Evolutionary conservation across 2,888 invertebrate species (phyloP), one percentile per base, ranked within the genome.

Genomic region (Drosophila flavopinicola): DNA sequence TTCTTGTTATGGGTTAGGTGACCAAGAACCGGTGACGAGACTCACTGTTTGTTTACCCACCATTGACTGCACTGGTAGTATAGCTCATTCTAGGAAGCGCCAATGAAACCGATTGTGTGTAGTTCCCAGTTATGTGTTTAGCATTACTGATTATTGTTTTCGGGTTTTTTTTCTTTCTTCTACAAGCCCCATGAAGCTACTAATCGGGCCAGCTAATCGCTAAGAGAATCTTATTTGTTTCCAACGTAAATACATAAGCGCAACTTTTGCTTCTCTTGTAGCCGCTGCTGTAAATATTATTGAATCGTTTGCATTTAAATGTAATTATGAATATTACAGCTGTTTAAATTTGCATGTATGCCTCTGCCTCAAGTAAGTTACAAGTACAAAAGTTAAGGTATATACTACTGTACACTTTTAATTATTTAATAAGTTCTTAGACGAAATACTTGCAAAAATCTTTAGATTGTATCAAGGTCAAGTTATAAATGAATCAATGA

Each of bases 111-210:
- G 63, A 63, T 53, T 67, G 52, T 52, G 69, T 67, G 82, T 80
- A 69, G 76, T 82, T 82, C 85, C 86, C 86, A 54, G 41, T 29
- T 73, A 63, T 85, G 75, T 75, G 85, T 56, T 58, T 67, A 23
- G 83, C 66, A 83, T 83, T 60, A 48, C 27, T 64, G 66, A 74
- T 57, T 56, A 64, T 58, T 65, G 41, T 63, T 70, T 57, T 72
- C 30, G 39, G 48, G 30, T 25, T 71, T 58, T 60, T 48, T 72
- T 11, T 33, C 32, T 48, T 41, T 23, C 9, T 6, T 6, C 37
- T 29, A 32, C 44, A 25, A 9, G 20, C 44, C 33, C 6, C 29
- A 38, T 48, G 56, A 38, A 41, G 32, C 32, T 23, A 38, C 10
- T 20, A 44, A 57, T 54, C 24, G 38, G 11, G n/a, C 33, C 7